Base-by-base conservation (phyloP, 2,113 vertebrate species). In the Atlantisia rogersi region DNA sequence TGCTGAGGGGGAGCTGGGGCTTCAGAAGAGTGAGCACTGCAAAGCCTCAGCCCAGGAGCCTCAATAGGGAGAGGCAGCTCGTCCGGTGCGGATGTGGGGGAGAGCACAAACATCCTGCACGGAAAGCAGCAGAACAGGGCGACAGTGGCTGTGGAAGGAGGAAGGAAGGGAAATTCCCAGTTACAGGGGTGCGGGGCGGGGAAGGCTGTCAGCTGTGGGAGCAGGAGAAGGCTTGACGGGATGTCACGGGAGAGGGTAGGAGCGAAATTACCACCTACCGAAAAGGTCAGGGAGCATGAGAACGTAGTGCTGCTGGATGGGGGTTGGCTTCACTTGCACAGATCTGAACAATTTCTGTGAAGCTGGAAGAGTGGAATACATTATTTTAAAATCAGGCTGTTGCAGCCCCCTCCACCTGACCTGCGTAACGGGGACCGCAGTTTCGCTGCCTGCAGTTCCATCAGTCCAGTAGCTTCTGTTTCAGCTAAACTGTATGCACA, bases 141-240 rank as follows among this genome's bases (percentile, higher is more conserved):
- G 3, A 13, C 0, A 8, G 53, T 22, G 67, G 58, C 81, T 89
- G 89, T 64, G 70, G 84, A 95, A 87, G 87, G 55, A 86, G 55
- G 78, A 91, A 68, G 40, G 50, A 90, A 95, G 76, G 90, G 84
- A 86, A 96, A 89, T 93, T 95, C 81, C 93, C 92, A 96, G 87
- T 95, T 58, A 56, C 0, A 7, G 58, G 80, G 58, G 80, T 12
- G 1, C 8, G 2, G 75, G 50, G 29, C 3, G 1, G 53, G 67
- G 63, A 64, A 64, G 75, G 46, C 68, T 29, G 59, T 88, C 85
- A 69, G 93, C 85, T 70, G 85, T 25, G 71, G 82, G 58, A 84
- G 88, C 71, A 21, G 70, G 50, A 77, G 40, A 77, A 40, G 15
- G 55, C 40, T 56, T 53, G 55, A 88, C 78, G 76, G 58, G 65